Conservation (phyloP, 2,113 vertebrate species). For the Elaphurus davidianus region DNA sequence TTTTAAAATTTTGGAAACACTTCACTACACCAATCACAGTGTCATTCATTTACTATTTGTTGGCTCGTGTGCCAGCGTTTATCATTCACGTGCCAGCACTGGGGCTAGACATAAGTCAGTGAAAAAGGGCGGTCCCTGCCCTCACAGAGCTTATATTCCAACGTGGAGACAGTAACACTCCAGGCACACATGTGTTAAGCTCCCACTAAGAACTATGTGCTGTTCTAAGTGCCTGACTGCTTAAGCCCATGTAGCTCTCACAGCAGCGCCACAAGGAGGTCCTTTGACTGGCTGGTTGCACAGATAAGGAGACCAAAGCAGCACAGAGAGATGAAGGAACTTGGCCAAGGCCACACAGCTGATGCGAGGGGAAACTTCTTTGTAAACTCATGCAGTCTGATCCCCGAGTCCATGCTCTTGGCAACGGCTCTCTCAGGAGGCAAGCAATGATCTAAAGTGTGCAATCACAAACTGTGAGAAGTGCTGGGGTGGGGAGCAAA, state of each 20-base stretch:
- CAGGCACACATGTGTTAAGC: too few relatives aligned
- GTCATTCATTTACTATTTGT: neutral
- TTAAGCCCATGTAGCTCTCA: neutral
- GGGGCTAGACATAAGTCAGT: too few relatives aligned
- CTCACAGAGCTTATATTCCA: neutral
- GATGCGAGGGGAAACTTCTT: neutral
- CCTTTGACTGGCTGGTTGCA: neutral
- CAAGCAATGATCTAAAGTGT: neutral
- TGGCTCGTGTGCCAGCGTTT: neutral
- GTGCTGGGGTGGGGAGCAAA: neutral
- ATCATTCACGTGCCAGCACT: neutral
- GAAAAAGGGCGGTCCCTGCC: neutral
- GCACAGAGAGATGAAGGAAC: neutral
- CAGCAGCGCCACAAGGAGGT: fast-evolving
- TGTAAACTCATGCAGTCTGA: neutral
- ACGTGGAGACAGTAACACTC: fast-evolving
- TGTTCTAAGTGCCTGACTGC: neutral
- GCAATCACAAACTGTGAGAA: too few relatives aligned
- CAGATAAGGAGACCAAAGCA: neutral
- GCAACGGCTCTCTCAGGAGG: neutral
- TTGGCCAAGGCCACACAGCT: neutral
- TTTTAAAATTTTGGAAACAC: neutral
- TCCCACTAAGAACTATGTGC: neutral
- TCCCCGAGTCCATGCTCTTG: neutral
- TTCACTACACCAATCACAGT: neutral